Percentiles rank a stretch among this genome's conserved stretches.
Evolutionary conservation across 2,113 vertebrate genomes (phyloP).

Genomic region (Zapornia atra): DNA sequence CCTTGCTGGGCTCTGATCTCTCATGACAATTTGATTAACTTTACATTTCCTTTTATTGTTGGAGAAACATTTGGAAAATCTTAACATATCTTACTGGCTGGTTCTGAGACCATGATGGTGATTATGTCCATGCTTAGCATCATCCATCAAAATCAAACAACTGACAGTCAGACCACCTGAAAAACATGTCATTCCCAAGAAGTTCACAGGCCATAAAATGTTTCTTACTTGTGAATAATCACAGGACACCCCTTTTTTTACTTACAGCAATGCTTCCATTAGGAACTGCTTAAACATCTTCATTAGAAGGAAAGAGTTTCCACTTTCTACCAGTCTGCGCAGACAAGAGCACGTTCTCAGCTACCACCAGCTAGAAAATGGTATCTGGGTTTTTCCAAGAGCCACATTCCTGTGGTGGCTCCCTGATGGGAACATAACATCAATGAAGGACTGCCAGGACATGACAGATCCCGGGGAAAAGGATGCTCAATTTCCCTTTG

Average conservation of each 20-base stretch:
- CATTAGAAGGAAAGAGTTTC: background rate
- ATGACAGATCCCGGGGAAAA: background rate
- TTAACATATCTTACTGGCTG: slow-evolving; percentile 57
- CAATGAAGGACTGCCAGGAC: background rate
- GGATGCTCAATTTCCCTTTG: background rate
- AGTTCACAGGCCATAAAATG: background rate
- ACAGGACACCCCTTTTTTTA: background rate
- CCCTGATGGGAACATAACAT: background rate
- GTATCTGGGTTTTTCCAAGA: background rate
- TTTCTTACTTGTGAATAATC: background rate
- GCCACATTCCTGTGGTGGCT: background rate
- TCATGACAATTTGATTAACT: slow-evolving; percentile 75
- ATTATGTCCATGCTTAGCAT: slow-evolving; percentile 53
- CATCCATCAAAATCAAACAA: slow-evolving; percentile 59
- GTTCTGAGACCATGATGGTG: slow-evolving; percentile 35
- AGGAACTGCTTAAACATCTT: background rate
- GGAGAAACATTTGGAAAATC: slow-evolving; percentile 71
- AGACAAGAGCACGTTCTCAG: background rate
- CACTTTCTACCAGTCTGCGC: background rate
- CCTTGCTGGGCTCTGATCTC: slow-evolving; percentile 63
- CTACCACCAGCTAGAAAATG: background rate
- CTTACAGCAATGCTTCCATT: background rate
- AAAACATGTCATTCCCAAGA: background rate
- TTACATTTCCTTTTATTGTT: slow-evolving; percentile 75
- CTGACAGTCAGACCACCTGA: slow-evolving; percentile 61